Percentiles rank a stretch among this genome's conserved stretches.
These are phyloP conservation scores for Perizoma flavofasciatum DNA, from an alignment of 2,888 invertebrate genomes.

Conservation along the genomic window DNA sequence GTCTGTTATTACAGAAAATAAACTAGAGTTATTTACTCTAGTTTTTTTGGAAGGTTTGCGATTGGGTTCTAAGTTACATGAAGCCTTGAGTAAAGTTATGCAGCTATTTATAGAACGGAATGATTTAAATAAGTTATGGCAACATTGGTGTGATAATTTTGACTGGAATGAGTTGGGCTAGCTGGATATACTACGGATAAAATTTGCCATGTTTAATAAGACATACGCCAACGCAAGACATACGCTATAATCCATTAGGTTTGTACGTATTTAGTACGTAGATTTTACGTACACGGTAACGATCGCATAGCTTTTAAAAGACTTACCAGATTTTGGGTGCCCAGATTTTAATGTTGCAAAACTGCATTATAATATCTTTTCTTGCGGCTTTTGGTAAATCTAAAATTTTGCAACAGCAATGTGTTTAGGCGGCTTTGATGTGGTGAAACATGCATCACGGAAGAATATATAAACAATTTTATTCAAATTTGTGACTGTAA, in stretches of 20 bases:
- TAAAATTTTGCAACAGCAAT: no score
- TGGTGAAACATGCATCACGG: no score
- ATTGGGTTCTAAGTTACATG: constrained; percentile 8
- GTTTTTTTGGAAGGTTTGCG: not conserved
- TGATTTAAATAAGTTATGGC: constrained; percentile 10
- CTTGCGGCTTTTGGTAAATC: no score
- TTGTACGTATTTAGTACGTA: constrained; percentile 21
- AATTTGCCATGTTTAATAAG: constrained; percentile 8
- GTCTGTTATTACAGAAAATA: not conserved
- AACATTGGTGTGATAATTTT: constrained; percentile 4
- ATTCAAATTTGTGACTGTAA: not conserved
- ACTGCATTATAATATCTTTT: no score
- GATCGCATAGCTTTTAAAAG: no score
- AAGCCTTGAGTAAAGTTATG: not conserved
- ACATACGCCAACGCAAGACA: constrained; percentile 18
- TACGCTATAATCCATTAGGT: constrained; percentile 8
- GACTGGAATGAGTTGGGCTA: not conserved
- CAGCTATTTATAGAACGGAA: constrained; percentile 6
- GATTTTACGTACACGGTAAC: constrained; percentile 6
- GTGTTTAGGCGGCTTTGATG: no score
- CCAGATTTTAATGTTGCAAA: no score
- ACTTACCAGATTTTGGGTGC: no score
- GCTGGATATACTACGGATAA: constrained; percentile 31
- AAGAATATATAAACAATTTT: no score
- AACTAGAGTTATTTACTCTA: no score